Base-by-base conservation (phyloP, 1,140 invertebrate genomes). In the Aplysia californica region DNA sequence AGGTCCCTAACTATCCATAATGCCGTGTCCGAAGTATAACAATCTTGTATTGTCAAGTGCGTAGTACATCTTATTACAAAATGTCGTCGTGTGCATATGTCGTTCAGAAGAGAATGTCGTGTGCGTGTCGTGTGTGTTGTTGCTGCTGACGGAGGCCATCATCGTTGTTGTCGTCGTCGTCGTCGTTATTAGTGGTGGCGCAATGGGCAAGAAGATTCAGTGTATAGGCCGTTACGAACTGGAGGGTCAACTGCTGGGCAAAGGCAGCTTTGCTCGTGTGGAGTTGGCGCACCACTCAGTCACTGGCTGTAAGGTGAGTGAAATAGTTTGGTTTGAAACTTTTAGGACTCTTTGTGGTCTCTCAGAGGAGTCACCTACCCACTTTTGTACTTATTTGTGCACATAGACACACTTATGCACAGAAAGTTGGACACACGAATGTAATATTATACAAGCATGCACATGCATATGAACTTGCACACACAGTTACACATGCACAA, bases 241-340 rank as follows among this genome's bases (percentile, higher is more conserved):
- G 83, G 87, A 89, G 50, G 86, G 87, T n/a, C 78, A 85, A 39
- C 82, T 82, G 18, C 81, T 90, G 41, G 90, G 89, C 29, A 90
- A 90, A 78, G 89, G 90, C 10, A 90, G 87, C 68, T 90, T 90
- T 82, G 89, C 87, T 71, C 81, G 88, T 33, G 90, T 90, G 58
- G 89, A 90, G 79, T 80, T 90, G 58, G 90, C 89, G 10, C 87
- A 86, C 58, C 90, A 90, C 81, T 73, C 82, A 18, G 77, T 89
- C 35, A 88, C 88, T 10, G 82, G 80, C 65, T 85, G 87, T 58
- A 89, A 90, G 87, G 90, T 90, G 82, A 83, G 85, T 65, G n/a
- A n/a, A n/a, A n/a, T n/a, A n/a, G n/a, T n/a, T n/a, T n/a, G n/a
- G n/a, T n/a, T n/a, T n/a, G n/a, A n/a, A n/a, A n/a, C n/a, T n/a